Evolutionary conservation across 2,888 invertebrate species (phyloP), one percentile per base, ranked within the genome.

Genomic region (Opisthograptis luteolata): DNA sequence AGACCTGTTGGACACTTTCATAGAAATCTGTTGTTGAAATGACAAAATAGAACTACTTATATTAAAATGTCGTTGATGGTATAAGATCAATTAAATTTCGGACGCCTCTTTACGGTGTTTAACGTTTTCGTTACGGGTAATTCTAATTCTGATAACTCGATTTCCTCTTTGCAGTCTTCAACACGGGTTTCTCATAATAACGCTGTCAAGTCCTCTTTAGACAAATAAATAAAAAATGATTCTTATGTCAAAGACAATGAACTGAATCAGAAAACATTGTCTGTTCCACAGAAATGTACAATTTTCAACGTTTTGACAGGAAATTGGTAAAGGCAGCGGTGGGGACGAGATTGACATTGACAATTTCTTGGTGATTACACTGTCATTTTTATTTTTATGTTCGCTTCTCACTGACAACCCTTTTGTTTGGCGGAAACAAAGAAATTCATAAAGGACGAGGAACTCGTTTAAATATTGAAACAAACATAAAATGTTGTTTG

Each of bases 291-390:
- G 67, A 72, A 70, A 63, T 75, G 60, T 74, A 69, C 64, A 68
- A 66, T 76, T 74, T 74, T 76, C 65, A 68, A 70, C 68, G 59
- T 81, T 83, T 85, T 76, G 66, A 84, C 90, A 90, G 90, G 90
- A 89, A 72, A 78, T 84, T 69, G 83, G 82, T 76, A 83, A 81
- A 79, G 79, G 87, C 75, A 83, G 85, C 77, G 86, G 84, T 55
- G 82, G 80, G 46, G 90, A 90, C 72, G 90, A 89, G 76, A 90
- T 90, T 73, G 87, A 89, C 81, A 90, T 90, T 66, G 90, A 90
- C 83, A 89, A 88, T 85, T 85, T 86, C 68, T 87, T 90, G 90
- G 90, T 90, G 87, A 89, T 77, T 89, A 87, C 71, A 52, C 50
- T 61, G 58, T 47, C 55, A 58, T 65, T 58, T 63, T 66, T 67